phyloP scores from a whole-genome alignment of 2,113 vertebrate genomes.

The Hippocampus zosterae region DNA sequence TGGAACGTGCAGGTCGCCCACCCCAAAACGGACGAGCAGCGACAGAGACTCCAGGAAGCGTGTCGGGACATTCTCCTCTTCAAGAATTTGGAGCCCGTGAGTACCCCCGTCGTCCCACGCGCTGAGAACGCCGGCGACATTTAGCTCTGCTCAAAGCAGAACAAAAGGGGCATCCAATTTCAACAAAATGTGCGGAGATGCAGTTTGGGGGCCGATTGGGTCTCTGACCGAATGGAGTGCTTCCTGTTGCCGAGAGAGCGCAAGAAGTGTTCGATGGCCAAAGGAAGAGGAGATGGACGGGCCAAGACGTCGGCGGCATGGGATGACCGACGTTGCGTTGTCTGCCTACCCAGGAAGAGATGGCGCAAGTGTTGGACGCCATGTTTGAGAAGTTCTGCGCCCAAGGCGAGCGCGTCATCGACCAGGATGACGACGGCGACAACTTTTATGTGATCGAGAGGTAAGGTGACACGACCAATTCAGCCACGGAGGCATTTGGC shows the following conservation, averaged over 20 bases:
- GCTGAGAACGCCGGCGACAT: too few species aligned
- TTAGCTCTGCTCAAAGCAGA: too few species aligned
- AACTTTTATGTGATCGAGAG: conserved; percentile 98
- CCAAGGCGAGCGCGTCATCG: conserved; percentile 90
- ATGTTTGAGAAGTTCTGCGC: conserved; percentile 95
- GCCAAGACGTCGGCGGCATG: too few species aligned
- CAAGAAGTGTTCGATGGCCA: too few species aligned
- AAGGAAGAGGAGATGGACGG: too few species aligned
- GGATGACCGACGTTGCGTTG: too few species aligned
- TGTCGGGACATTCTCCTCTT: conserved; percentile 97
- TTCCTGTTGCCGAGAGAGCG: too few species aligned
- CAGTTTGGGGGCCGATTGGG: too few species aligned
- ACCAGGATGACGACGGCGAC: conserved; percentile 96
- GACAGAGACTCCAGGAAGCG: conserved; percentile 93
- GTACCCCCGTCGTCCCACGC: conserved; percentile 47
- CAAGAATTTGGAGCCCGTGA: conserved; percentile 94
- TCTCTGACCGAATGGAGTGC: not conserved
- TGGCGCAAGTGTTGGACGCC: conserved; percentile 95
- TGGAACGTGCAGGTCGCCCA: conserved; percentile 83
- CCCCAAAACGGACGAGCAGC: conserved; percentile 97
- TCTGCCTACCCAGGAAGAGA: conserved; percentile 80
- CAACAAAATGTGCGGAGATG: too few species aligned
- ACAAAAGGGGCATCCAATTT: too few species aligned
- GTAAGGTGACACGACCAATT: conserved; percentile 57
- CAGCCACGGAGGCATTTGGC: too few species aligned